Evolutionary conservation across 2,113 vertebrate species (phyloP), one percentile per base, ranked within the genome.

Genomic region (Bucco capensis): DNA sequence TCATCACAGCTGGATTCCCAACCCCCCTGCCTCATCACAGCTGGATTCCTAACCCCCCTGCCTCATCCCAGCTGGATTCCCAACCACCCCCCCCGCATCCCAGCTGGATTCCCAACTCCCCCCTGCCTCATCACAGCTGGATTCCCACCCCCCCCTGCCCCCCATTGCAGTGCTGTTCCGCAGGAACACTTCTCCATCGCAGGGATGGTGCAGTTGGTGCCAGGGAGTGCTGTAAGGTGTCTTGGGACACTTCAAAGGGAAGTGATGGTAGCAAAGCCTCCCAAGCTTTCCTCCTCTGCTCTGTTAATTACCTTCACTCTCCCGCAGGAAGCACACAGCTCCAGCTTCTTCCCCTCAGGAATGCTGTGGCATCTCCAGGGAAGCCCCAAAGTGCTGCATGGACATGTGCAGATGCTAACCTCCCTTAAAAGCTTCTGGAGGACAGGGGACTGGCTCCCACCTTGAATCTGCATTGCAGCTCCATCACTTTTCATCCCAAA

Each of bases 361-460:
- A 35, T 0, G 33, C 0, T 53, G 74, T 28, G 47, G 25, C 33
- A 51, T 67, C 51, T 56, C 73, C 37, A 3, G 40, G 78, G 35
- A 12, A 69, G 61, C 51, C 40, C 56, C 2, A 1, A 24, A 9
- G 30, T 1, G 62, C 67, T 42, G 40, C 1, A 4, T 8, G 40
- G 72, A 22, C 17, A 5, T 0, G 7, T 5, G 42, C 0, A 6
- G 42, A 10, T 31, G 56, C 53, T 1, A 16, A 10, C 6, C 5
- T 28, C 35, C 42, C 61, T 25, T 5, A 5, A 5, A 23, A n/a
- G 58, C 47, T 22, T 19, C 4, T 53, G 80, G 16, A 5, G 37
- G 19, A 3, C 1, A 6, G 0, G 4, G 67, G 70, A 7, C 1
- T 5, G 5, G 42, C 33, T 83, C 6, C 8, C 24, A 7, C 31